phyloP scores from a whole-genome alignment of 2,888 invertebrate genomes.

The Alviniconcha strummeri region DNA sequence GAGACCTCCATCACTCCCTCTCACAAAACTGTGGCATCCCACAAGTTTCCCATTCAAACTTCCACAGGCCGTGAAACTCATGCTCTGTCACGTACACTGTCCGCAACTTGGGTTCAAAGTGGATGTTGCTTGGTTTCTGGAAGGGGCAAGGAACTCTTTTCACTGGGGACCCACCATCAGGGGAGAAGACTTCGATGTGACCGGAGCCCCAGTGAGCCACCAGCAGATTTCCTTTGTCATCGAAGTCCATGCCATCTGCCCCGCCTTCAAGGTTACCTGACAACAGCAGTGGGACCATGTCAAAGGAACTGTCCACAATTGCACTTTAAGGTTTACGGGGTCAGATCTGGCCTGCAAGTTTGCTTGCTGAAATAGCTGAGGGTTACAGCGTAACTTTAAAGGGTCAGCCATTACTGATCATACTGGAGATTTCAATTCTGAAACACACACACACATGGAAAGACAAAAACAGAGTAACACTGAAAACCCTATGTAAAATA shows the following conservation, averaged over 20 bases:
- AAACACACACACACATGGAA: too few species aligned
- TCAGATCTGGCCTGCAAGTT: too few species aligned
- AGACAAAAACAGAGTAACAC: too few species aligned
- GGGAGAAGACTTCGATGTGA: slow-evolving; percentile 66
- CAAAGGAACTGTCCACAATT: too few species aligned
- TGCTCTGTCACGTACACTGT: slow-evolving; percentile 68
- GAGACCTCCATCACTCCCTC: slow-evolving; percentile 14
- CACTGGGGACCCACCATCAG: slow-evolving; percentile 57
- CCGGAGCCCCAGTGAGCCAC: slow-evolving; percentile 67
- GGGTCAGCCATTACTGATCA: too few species aligned
- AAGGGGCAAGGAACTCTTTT: slow-evolving; percentile 66
- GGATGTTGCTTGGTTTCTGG: slow-evolving; percentile 62
- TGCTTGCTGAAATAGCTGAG: too few species aligned
- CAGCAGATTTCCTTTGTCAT: slow-evolving; percentile 63
- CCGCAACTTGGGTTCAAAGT: slow-evolving; percentile 61
- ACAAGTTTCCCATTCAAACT: slow-evolving; percentile 63
- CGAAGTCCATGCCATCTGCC: slow-evolving; percentile 71
- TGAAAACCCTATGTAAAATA: too few species aligned
- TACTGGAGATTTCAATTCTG: too few species aligned
- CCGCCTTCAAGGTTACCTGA: slow-evolving; percentile 64
- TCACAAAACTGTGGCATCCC: slow-evolving; percentile 68
- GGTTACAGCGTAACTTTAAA: too few species aligned
- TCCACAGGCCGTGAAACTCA: slow-evolving; percentile 64
- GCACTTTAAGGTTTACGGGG: too few species aligned
- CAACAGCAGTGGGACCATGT: too few species aligned